Conservation (phyloP, 2,797 vertebrate species). For the Poecilia picta region DNA sequence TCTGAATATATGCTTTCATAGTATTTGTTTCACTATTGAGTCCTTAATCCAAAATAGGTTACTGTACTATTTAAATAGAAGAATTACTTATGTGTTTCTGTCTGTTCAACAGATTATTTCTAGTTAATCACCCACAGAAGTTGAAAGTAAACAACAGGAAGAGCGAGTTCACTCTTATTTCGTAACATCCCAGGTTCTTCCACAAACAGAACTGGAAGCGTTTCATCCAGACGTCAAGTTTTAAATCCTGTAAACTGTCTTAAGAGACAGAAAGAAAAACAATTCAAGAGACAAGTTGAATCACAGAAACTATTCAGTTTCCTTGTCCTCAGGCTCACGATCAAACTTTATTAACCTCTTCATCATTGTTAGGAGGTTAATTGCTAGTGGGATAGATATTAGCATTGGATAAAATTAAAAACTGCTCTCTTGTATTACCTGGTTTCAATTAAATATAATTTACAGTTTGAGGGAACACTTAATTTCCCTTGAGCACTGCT, state of each 20-base stretch:
- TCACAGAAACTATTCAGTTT: slow-evolving; percentile 16
- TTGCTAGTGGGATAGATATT: slow-evolving; percentile 30
- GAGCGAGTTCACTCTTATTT: not conserved
- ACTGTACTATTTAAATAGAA: not conserved
- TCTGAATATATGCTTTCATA: not conserved
- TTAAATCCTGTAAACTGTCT: not conserved
- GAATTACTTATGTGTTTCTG: not conserved
- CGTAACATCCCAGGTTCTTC: not conserved
- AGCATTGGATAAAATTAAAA: slow-evolving; percentile 35
- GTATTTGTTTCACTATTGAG: not conserved
- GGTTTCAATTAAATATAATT: slow-evolving; percentile 51
- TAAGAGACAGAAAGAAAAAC: slow-evolving; percentile 12
- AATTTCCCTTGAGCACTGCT: slow-evolving; percentile 48
- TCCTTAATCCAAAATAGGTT: not conserved
- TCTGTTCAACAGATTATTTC: not conserved
- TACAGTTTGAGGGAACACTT: slow-evolving; percentile 50
- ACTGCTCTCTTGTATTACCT: slow-evolving; percentile 29
- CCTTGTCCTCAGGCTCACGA: slow-evolving; percentile 10
- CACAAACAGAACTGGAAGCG: not conserved
- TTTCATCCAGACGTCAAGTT: not conserved
- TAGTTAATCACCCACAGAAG: not conserved
- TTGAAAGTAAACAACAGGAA: not conserved
- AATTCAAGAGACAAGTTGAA: slow-evolving; percentile 15
- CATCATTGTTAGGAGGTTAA: slow-evolving; percentile 38
- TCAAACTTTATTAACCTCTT: slow-evolving; percentile 32